phyloP scores from a whole-genome alignment of 2,113 vertebrate species.

The Pseudonaja textilis region DNA sequence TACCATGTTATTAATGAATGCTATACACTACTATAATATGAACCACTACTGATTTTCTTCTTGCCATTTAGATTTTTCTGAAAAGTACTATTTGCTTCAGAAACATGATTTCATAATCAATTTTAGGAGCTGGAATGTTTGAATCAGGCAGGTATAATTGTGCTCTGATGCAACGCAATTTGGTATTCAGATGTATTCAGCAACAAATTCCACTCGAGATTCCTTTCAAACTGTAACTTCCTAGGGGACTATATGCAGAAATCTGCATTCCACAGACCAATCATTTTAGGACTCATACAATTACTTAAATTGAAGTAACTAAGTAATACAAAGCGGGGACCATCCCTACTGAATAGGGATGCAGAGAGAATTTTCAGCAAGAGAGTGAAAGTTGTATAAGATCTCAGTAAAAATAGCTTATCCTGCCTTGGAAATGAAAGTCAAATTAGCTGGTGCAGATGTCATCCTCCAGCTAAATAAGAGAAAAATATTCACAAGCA shows the following conservation, averaged over 20 bases:
- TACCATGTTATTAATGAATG: not conserved
- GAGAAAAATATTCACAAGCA: slow-evolving; percentile 20
- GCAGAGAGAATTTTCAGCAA: not conserved
- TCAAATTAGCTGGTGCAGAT: not conserved
- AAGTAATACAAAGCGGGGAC: not conserved
- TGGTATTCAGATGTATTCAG: not conserved
- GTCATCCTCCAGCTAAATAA: not conserved
- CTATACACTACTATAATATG: not conserved
- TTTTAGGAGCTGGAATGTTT: not conserved
- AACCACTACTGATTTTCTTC: not conserved
- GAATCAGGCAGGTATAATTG: not conserved
- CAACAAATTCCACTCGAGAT: not conserved
- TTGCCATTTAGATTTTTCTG: not conserved
- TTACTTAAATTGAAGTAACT: not conserved
- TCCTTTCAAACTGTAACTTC: not conserved
- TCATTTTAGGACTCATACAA: not conserved
- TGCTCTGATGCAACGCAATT: not conserved
- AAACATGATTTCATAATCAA: not conserved
- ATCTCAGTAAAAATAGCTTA: not conserved
- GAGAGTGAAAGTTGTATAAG: not conserved
- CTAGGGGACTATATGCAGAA: not conserved
- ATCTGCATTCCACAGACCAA: not conserved
- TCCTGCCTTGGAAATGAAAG: not conserved
- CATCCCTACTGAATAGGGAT: not conserved
- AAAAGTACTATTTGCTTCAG: not conserved